phyloP scores from a whole-genome alignment of 2,797 vertebrate species.

The Hydrocynus forskahlii region DNA sequence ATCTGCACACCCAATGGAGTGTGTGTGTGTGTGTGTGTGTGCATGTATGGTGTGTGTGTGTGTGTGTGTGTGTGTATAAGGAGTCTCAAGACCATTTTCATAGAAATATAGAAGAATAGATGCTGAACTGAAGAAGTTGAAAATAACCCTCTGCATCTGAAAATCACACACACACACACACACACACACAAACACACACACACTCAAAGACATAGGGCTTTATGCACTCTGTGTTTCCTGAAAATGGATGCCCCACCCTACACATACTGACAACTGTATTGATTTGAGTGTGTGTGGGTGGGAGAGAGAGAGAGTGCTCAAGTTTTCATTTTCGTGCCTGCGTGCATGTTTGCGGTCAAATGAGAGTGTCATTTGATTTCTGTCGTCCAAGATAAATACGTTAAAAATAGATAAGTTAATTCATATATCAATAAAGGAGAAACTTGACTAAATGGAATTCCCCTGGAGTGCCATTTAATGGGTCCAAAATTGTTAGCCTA shows the following conservation, averaged over 20 bases:
- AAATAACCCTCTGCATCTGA: neutral
- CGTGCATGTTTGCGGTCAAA: slow-evolving; percentile 36
- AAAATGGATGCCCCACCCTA: slow-evolving; percentile 5
- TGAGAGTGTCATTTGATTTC: slow-evolving; percentile 38
- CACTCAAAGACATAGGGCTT: slow-evolving; percentile 2
- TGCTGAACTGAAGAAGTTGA: neutral
- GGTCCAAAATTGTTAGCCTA: slow-evolving; percentile 70
- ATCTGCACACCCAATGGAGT: slow-evolving; percentile 4
- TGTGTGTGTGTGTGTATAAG: slow-evolving; percentile 4
- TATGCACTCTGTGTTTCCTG: slow-evolving; percentile 21
- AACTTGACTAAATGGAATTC: slow-evolving; percentile 55
- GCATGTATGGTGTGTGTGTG: neutral
- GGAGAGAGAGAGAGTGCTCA: neutral
- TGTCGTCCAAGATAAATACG: slow-evolving; percentile 48
- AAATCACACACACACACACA: too few relatives aligned
- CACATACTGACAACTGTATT: slow-evolving; percentile 26
- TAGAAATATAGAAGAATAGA: neutral
- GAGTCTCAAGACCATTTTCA: neutral
- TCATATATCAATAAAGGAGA: slow-evolving; percentile 46
- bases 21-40: slow-evolving; percentile 24
- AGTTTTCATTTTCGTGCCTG: slow-evolving; percentile 31
- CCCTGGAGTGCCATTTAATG: slow-evolving; percentile 61
- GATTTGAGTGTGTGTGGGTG: slow-evolving; percentile 1
- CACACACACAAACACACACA: neutral
- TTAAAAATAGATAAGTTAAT: slow-evolving; percentile 47